Evolutionary conservation across 2,888 invertebrate species (phyloP).

Genomic region (Nemapogon koenigi): DNA sequence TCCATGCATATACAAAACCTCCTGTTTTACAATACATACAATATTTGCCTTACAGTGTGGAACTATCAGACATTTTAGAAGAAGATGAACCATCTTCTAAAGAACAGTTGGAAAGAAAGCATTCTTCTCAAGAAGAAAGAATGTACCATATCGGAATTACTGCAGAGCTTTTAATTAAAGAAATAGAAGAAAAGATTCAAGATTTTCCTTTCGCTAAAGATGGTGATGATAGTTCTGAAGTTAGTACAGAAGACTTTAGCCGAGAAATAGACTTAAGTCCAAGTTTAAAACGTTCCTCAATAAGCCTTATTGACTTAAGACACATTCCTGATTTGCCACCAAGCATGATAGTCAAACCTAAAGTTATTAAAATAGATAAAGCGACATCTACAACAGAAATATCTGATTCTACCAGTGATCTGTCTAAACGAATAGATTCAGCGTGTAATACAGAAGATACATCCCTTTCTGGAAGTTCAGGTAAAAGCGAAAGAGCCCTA

Average conservation of each 20-base stretch:
- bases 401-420: constrained; percentile 41
- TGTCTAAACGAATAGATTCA: constrained; percentile 40
- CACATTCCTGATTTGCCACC: constrained; percentile 52
- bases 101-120: constrained; percentile 25
- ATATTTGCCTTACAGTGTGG: constrained; percentile 42
- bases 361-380: constrained; percentile 42
- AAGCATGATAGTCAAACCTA: constrained; percentile 48
- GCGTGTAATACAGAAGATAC: constrained; percentile 51
- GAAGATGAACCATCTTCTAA: constrained; percentile 50
- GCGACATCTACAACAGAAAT: constrained; percentile 53
- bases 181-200: constrained; percentile 41
- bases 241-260: constrained; percentile 19
- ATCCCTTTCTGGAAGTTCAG: constrained; percentile 30
- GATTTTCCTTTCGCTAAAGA: constrained; percentile 27
- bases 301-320: constrained; percentile 48
- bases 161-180: constrained; percentile 38
- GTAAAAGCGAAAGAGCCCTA: constrained; percentile 39
- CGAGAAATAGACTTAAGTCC: constrained; percentile 39
- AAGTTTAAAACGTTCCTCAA: constrained; percentile 37
- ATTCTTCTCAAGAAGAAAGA: constrained; percentile 29
- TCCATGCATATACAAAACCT: constrained; percentile 46
- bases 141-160: constrained; percentile 26
- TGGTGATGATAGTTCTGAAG: constrained; percentile 28
- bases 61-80: constrained; percentile 51
- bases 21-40: constrained; percentile 31